Conservation (phyloP, 2,888 invertebrate species). For the Ormyrus nitidulus region DNA sequence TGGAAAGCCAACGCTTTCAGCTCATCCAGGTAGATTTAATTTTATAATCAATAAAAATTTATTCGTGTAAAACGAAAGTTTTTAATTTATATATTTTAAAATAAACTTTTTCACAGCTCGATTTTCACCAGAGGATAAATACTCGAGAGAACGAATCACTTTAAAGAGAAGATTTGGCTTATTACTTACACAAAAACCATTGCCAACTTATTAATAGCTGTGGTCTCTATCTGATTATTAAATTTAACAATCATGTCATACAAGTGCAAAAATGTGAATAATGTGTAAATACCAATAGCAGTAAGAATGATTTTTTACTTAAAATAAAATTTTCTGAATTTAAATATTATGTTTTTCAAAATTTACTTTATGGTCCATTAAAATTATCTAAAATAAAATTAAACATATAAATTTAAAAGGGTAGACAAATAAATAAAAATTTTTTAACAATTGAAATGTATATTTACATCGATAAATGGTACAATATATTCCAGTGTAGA, state of each 20-base stretch:
- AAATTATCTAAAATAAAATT: not conserved
- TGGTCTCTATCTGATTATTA: slow-evolving; percentile 52
- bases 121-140: slow-evolving; percentile 97
- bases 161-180: slow-evolving; percentile 94
- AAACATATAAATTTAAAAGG: not conserved
- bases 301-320: not conserved
- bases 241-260: not conserved
- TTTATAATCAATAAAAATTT: slow-evolving; percentile 11
- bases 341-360: too few species aligned
- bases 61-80: not conserved
- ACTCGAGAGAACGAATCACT: slow-evolving; percentile 90
- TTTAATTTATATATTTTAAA: not conserved
- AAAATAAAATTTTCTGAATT: not conserved
- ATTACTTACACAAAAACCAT: slow-evolving; percentile 89
- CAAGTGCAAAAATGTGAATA: not conserved
- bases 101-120: slow-evolving; percentile 81
- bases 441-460: slow-evolving; percentile 40
- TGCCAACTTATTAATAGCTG: slow-evolving; percentile 79
- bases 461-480: slow-evolving; percentile 46
- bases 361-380: too few species aligned
- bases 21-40: slow-evolving; percentile 85
- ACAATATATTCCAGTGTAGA: slow-evolving; percentile 35
- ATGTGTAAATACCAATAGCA: not conserved
- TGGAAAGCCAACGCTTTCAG: slow-evolving; percentile 89
- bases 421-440: slow-evolving; percentile 21